These are phyloP conservation scores for Machimus rusticus DNA, from an alignment of 2,888 invertebrate species.

Conservation along the genomic window DNA sequence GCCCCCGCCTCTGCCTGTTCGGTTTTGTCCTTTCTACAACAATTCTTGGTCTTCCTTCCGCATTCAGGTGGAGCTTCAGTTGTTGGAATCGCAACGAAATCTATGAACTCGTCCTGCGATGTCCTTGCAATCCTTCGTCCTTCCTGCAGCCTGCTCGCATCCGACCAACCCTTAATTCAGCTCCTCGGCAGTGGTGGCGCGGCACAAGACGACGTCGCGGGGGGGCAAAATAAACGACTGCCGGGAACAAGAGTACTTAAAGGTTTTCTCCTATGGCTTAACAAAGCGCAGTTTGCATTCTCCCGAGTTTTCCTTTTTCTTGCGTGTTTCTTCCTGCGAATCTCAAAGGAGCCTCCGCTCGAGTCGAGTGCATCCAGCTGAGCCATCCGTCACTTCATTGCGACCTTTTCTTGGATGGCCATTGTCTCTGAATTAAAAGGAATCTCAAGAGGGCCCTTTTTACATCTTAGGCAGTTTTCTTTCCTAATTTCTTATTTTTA, in stretches of 20 bases:
- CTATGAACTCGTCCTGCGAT: background rate
- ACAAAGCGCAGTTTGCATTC: conserved; percentile 14
- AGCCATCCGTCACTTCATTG: conserved; percentile 17
- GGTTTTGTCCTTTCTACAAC: background rate
- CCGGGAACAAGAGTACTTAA: background rate
- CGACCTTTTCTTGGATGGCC: background rate
- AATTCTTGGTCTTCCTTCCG: background rate
- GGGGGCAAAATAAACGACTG: conserved; percentile 7
- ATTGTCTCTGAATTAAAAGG: background rate
- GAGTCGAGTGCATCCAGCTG: background rate
- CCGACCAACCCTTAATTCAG: background rate
- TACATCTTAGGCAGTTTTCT: background rate
- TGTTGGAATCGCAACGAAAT: background rate
- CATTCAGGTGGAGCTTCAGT: background rate
- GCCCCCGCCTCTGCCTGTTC: background rate
- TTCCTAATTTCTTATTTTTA: background rate
- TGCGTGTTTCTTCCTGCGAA: background rate
- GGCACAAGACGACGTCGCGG: no score
- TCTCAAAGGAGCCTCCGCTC: background rate
- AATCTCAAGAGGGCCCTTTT: background rate
- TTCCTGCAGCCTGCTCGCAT: background rate
- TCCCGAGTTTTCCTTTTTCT: background rate
- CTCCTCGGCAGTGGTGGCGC: background rate
- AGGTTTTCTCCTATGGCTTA: conserved; percentile 2
- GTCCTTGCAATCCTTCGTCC: background rate